A percentile compares a stretch with the other conserved stretches of the same genome.
These are phyloP conservation scores for Strix aluco DNA, from an alignment of 2,113 vertebrate genomes.

Conservation along the genomic window DNA sequence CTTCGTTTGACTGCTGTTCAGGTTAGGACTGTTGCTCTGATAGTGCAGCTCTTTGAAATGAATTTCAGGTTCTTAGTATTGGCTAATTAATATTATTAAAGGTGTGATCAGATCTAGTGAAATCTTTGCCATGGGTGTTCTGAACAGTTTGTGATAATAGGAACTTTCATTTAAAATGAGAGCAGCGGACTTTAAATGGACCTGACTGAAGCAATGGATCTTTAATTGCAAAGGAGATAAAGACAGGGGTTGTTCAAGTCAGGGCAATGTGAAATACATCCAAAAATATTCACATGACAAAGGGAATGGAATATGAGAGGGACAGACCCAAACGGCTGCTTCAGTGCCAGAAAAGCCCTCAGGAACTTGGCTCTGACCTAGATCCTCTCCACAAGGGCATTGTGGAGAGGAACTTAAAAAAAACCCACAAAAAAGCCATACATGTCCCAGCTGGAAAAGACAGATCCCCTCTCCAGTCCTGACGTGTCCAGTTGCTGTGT, in stretches of 20 bases:
- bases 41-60: background rate
- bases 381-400: background rate
- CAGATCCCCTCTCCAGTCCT: background rate
- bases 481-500: background rate
- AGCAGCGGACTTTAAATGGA: background rate
- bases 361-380: conserved; percentile 20
- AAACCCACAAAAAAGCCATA: background rate
- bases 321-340: background rate
- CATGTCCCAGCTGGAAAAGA: background rate
- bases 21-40: background rate
- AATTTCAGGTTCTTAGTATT: background rate
- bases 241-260: background rate
- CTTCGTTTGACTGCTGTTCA: background rate
- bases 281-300: background rate
- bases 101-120: background rate
- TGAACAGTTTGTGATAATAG: background rate
- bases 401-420: background rate
- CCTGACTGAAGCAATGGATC: background rate
- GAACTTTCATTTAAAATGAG: background rate
- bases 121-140: background rate
- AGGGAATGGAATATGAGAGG: background rate
- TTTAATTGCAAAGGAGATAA: background rate
- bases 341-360: conserved; percentile 16
- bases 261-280: background rate
- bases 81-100: background rate